Base-by-base conservation (phyloP, 2,888 invertebrate species). In the Lutraria lutraria region DNA sequence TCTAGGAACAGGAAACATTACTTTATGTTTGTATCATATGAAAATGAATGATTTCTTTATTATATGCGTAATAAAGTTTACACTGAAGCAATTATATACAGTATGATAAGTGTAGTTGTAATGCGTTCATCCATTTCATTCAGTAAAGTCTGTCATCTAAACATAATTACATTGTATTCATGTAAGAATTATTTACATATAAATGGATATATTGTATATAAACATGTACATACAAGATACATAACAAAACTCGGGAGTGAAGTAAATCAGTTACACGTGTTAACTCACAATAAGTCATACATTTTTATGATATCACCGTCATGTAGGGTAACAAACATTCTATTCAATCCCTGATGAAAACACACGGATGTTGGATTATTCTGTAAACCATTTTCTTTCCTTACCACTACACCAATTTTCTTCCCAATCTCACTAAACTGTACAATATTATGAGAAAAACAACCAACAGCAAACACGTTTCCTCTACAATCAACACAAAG, bases 401-500 rank as follows among this genome's bases (percentile, higher is more conserved):
- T 3, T n/a, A 83, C n/a, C 0, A 83, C 68, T 0, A 68, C 83
- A 21, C 83, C 63, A 54, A 63, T 10, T 29, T 72, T 72, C 21
- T 72, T 19, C n/a, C n/a, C 53, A 15, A 43, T 72, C 21, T 72
- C 21, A 52, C 52, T 21, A 15, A 72, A 52, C 31, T 84, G 83
- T 68, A 84, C 52, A 8, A 84, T 53, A 34, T 84, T 84, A 15
- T 84, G 16, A 52, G 72, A 84, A 0, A 8, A 8, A 21, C 19
- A 84, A 0, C 83, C 68, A 53, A 43, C 68, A n/a, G 25, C 72
- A 84, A 84, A 84, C 12, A 84, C 63, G n/a, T 53, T 84, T 72
- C 53, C 72, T 72, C 53, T 52, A 16, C 52, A 12, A 43, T 84
- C 83, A 19, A 63, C 43, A 63, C 83, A 83, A 19, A 83, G 63